Evolutionary conservation across 1,140 invertebrate genomes (phyloP).

Genomic region (Plectrocnemia conspersa): DNA sequence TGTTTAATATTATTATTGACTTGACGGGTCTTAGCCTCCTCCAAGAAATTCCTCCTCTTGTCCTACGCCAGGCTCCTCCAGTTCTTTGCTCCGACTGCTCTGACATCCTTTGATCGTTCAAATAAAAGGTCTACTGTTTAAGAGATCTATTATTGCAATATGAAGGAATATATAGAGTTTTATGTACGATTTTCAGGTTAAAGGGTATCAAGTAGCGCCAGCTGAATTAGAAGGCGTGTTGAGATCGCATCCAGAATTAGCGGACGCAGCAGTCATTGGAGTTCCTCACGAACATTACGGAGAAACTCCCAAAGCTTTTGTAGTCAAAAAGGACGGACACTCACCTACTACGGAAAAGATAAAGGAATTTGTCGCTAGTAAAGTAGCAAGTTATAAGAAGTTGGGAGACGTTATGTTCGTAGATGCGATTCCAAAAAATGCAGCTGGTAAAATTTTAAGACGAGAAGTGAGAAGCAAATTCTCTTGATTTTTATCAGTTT

Average conservation of each 20-base stretch:
- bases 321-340: constrained; percentile 51
- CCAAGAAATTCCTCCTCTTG: no score
- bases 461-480: constrained; percentile 45
- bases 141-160: no score
- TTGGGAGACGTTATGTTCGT: constrained; percentile 66
- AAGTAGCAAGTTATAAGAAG: constrained; percentile 64
- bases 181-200: constrained; percentile 52
- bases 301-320: constrained; percentile 72
- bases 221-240: constrained; percentile 81
- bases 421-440: constrained; percentile 66
- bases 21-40: no score
- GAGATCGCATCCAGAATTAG: constrained; percentile 65
- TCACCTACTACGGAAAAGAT: constrained; percentile 49
- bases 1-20: no score
- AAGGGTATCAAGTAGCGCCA: constrained; percentile 76
- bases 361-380: constrained; percentile 55
- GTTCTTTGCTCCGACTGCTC: no score
- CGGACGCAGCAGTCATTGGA: constrained; percentile 80
- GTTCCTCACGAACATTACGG: constrained; percentile 66
- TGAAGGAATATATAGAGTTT: constrained; percentile 1
- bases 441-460: constrained; percentile 71
- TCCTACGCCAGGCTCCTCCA: no score
- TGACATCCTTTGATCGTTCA: constrained; percentile 2
- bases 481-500: constrained; percentile 7
- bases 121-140: no score